Base-by-base conservation (phyloP, 2,797 vertebrate species). In the Semotilus atromaculatus region DNA sequence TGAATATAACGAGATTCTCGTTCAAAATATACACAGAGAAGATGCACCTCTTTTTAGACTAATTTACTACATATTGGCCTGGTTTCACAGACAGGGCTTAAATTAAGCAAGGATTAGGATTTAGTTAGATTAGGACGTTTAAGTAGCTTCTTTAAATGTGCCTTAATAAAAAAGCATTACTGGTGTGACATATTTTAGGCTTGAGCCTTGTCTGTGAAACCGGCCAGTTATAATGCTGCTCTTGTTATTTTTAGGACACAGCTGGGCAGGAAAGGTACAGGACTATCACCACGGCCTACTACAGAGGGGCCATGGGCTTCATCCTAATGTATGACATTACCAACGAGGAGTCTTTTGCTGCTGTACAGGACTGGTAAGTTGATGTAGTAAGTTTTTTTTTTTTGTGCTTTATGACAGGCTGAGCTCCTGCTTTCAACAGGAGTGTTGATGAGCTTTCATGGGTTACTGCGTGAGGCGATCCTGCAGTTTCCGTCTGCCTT, bases 261-360 rank as follows among this genome's bases (percentile, higher is more conserved):
- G 98, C 98, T 29, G 98, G 98, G 77, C 98, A 99, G 93, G 98
- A 99, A 91, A 96, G 98, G 86, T 99, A 99, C 92, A 96, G 98
- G 90, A 99, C 98, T 84, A 99, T 99, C 92, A 99, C 98, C 75
- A 99, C 98, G 4, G 98, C 98, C 38, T 99, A 99, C 92, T 99
- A 99, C 88, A 96, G 98, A 0, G 98, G 98, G 2, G 98, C 98
- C 89, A 99, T 99, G 97, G 98, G 98, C 87, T 99, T 99, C 93
- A 98, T 99, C 93, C 95, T 99, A 88, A 99, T 99, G 98, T 99
- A 99, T 80, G 98, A 99, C 93, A 98, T 99, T 94, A 99, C 98
- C 43, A 99, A 99, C 29, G 97, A 99, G 92, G 98, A 99, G 88
- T 99, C 98, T 29, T 99, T 99, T 81, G 96, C 96, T 16, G 97